Evolutionary conservation across 2,113 vertebrate species (phyloP).

Genomic region (Crypturellus undulatus): DNA sequence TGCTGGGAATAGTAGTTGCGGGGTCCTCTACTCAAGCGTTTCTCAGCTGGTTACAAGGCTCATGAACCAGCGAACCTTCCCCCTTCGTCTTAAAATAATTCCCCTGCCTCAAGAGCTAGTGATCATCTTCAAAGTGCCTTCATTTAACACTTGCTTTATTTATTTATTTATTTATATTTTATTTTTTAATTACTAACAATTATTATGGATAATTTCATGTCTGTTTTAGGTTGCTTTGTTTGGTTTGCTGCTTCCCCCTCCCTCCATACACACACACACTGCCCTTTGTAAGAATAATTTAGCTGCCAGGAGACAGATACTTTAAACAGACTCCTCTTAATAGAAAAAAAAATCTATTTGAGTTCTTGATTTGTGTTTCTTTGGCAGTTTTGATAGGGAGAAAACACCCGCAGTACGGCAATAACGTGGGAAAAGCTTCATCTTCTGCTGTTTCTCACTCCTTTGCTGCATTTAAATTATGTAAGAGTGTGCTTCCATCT

Average conservation of each 20-base stretch:
- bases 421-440: constrained; percentile 29
- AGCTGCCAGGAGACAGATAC: background rate
- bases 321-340: background rate
- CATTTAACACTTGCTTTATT: background rate
- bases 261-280: background rate
- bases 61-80: background rate
- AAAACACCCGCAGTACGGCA: constrained; percentile 8
- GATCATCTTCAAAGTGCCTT: background rate
- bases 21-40: background rate
- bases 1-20: background rate
- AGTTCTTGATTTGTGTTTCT: background rate
- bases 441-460: constrained; percentile 36
- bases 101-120: background rate
- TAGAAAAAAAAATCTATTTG: background rate
- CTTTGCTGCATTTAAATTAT: constrained; percentile 47
- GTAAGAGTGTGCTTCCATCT: constrained; percentile 50
- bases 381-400: constrained; percentile 16
- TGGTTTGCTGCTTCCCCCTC: background rate
- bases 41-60: background rate
- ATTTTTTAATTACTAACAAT: background rate
- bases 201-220: background rate
- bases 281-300: background rate
- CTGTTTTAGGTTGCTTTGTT: background rate
- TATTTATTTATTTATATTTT: no score
- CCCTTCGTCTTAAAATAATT: background rate